Percentiles rank a stretch among this genome's conserved stretches.
Evolutionary conservation across 2,797 vertebrate genomes (phyloP).

Genomic region (Poeciliopsis gracilis): DNA sequence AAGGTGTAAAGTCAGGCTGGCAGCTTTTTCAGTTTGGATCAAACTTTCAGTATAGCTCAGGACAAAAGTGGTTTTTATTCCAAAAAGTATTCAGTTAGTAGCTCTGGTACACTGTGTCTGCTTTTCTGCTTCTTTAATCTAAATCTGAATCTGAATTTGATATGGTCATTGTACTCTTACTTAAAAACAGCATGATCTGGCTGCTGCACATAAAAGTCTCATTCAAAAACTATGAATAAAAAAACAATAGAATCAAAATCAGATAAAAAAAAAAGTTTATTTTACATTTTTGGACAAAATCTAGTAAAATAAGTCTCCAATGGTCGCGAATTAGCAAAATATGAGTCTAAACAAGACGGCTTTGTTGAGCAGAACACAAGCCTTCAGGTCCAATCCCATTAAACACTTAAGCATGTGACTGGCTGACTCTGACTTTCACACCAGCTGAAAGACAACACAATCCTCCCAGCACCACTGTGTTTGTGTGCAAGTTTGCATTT

Average conservation of each 20-base stretch:
- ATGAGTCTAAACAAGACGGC: slow-evolving; percentile 39
- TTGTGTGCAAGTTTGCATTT: slow-evolving; percentile 14
- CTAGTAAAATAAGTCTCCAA: slow-evolving; percentile 5
- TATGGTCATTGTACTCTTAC: too few relatives aligned
- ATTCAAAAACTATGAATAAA: background rate
- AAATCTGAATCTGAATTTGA: too few relatives aligned
- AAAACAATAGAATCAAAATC: background rate
- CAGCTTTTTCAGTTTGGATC: background rate
- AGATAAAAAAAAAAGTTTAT: background rate
- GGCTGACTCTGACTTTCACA: slow-evolving; percentile 51
- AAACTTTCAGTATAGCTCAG: background rate
- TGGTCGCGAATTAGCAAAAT: slow-evolving; percentile 32
- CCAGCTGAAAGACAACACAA: slow-evolving; percentile 35
- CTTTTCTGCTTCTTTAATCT: background rate
- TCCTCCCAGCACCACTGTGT: slow-evolving; percentile 11
- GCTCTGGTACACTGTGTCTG: background rate
- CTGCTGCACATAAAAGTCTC: background rate
- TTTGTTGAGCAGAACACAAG: slow-evolving; percentile 39
- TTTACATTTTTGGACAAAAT: background rate
- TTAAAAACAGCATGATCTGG: background rate
- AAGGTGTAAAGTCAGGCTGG: background rate
- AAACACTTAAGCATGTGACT: slow-evolving; percentile 74
- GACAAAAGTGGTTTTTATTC: background rate
- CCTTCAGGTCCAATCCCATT: slow-evolving; percentile 64
- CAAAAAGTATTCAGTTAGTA: background rate